Conservation (phyloP, 2,797 vertebrate genomes). For the Periparus ater region DNA sequence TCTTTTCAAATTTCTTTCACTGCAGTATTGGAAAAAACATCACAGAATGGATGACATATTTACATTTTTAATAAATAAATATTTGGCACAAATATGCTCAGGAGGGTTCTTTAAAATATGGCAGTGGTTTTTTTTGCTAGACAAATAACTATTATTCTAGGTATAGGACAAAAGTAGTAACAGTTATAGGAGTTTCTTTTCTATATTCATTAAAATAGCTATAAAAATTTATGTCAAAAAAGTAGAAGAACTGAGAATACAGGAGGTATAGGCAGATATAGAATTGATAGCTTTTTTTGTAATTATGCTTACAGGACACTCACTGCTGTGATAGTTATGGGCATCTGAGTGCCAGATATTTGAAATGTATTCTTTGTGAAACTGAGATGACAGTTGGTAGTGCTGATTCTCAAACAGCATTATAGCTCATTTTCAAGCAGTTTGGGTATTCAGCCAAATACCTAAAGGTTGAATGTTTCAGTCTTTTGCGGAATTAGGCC, state of each 20-base stretch:
- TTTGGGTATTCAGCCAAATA: background rate
- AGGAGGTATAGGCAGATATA: background rate
- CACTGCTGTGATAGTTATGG: background rate
- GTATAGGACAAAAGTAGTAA: background rate
- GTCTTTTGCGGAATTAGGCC: background rate
- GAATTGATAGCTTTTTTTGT: background rate
- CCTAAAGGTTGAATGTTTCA: background rate
- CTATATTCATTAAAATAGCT: background rate
- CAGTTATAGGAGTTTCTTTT: background rate
- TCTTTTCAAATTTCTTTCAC: conserved; percentile 42
- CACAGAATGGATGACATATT: background rate
- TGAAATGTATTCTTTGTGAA: background rate
- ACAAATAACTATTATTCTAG: background rate
- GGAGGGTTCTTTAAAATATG: conserved; percentile 10
- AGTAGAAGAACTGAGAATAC: background rate
- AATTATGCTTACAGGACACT: background rate
- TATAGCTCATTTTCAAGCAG: background rate
- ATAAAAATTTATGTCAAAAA: background rate
- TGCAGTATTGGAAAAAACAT: conserved; percentile 25
- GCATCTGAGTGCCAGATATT: background rate
- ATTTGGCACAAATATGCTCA: conserved; percentile 11
- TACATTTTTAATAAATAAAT: conserved; percentile 38
- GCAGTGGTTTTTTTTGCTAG: background rate
- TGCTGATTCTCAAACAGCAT: background rate
- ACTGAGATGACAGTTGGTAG: background rate